Conservation (phyloP, 2,888 invertebrate species). For the Tenthredo amoena region DNA sequence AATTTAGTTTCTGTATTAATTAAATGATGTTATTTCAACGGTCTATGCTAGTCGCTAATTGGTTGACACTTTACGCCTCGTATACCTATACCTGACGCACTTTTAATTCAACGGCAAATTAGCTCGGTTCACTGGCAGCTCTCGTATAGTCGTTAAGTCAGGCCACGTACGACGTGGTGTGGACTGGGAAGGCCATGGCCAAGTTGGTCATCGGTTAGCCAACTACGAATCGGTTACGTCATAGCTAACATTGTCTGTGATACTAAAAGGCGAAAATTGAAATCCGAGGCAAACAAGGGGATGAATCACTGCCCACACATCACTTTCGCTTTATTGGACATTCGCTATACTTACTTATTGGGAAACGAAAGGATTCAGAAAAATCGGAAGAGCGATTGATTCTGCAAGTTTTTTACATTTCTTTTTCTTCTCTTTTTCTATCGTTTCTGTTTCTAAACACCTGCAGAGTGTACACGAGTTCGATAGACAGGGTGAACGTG, state of each 20-base stretch:
- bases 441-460: neutral
- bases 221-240: conserved; percentile 38
- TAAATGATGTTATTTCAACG: neutral
- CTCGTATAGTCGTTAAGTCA: conserved; percentile 25
- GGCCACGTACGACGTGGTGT: conserved; percentile 31
- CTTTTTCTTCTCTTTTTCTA: neutral
- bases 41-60: conserved; percentile 20
- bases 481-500: neutral
- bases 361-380: neutral
- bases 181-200: conserved; percentile 43
- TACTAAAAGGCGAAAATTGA: conserved; percentile 13
- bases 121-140: conserved; percentile 30
- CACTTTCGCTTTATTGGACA: neutral
- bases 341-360: neutral
- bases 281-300: conserved; percentile 19
- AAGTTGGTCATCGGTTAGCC: conserved; percentile 43
- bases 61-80: neutral
- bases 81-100: neutral
- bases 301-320: conserved; percentile 28
- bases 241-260: conserved; percentile 24
- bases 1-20: conserved; percentile 39
- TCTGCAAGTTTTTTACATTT: neutral
- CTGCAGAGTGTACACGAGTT: neutral
- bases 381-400: neutral
- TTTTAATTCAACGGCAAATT: conserved; percentile 41